Evolutionary conservation across 2,113 vertebrate species (phyloP), one percentile per base, ranked within the genome.

Genomic region (Pituophis catenifer): DNA sequence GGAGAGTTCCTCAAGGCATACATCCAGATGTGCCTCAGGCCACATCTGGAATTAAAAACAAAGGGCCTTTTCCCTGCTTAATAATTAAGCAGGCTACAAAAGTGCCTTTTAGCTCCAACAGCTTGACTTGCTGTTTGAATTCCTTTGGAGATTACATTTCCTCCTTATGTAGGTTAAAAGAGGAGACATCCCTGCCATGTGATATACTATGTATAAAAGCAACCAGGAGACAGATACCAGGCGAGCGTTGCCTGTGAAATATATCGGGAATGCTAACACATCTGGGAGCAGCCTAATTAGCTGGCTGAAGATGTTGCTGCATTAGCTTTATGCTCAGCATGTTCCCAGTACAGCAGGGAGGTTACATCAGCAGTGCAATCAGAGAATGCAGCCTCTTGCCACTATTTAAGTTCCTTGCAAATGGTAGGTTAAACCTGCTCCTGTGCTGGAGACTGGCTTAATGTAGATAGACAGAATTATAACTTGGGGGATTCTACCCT

Each of bases 251-350:
- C 92, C 58, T 90, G n/a, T 95, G 54, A 95, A 95, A 94, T 93
- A 15, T 54, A 50, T 11, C 65, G 9, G 91, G 54, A 44, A 92
- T 89, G 44, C 57, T 70, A 94, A 13, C n/a, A 90, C 52, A 93
- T 48, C 55, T 90, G 89, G 33, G 52, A 96, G 85, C 11, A 59
- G 50, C 29, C 15, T 95, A 95, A 93, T 94, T 94, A 95, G 94
- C 57, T 96, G 94, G 89, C 0, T 38, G 75, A 95, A 96, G 81
- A 54, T 93, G 23, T 89, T 96, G 17, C 88, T 90, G 0, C 89
- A 8, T 5, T 90, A 94, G 85, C 52, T 94, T 0, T 62, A 81
- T 44, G 10, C 15, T 96, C 94, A 94, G 62, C 70, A 89, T 94
- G 53, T 94, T 95, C 50, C 93, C 8, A 89, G n/a, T 93, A 94